Conservation (phyloP, 1,140 invertebrate species). For the Drosophila aff. region DNA sequence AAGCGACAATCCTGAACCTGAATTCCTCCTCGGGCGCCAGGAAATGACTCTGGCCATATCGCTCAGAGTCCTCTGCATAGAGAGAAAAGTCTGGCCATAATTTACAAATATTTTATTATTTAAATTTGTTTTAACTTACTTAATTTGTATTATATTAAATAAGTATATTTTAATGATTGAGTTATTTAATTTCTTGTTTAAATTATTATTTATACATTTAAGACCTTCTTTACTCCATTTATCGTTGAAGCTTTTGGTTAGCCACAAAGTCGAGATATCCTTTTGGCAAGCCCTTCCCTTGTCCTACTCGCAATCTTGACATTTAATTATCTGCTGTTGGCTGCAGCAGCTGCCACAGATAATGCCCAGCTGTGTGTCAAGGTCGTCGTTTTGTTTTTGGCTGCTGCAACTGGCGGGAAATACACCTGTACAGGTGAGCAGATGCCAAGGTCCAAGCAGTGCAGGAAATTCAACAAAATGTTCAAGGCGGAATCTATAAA, state of each 20-base stretch:
- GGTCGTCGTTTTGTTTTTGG: constrained; percentile 42
- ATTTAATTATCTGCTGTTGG: constrained; percentile 68
- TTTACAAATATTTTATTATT: background rate
- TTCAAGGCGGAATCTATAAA: constrained; percentile 34
- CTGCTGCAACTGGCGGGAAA: constrained; percentile 29
- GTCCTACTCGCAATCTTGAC: constrained; percentile 61
- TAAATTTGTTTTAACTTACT: background rate
- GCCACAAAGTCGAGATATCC: constrained; percentile 22
- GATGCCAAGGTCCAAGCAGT: constrained; percentile 34
- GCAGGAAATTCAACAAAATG: constrained; percentile 43
- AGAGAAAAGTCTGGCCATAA: background rate
- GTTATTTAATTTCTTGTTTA: background rate
- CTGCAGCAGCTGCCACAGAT: constrained; percentile 31
- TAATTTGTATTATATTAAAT: background rate
- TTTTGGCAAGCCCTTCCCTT: background rate
- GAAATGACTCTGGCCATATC: constrained; percentile 5
- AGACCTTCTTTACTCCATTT: background rate
- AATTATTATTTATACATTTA: background rate
- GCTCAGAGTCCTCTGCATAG: background rate
- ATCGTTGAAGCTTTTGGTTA: constrained; percentile 25
- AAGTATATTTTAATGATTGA: background rate
- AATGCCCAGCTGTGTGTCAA: constrained; percentile 53
- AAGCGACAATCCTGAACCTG: constrained; percentile 59
- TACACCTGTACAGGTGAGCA: constrained; percentile 15
- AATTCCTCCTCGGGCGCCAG: constrained; percentile 22